Base-by-base conservation (phyloP, 1,140 invertebrate genomes). In the Saccostrea cuccullata region DNA sequence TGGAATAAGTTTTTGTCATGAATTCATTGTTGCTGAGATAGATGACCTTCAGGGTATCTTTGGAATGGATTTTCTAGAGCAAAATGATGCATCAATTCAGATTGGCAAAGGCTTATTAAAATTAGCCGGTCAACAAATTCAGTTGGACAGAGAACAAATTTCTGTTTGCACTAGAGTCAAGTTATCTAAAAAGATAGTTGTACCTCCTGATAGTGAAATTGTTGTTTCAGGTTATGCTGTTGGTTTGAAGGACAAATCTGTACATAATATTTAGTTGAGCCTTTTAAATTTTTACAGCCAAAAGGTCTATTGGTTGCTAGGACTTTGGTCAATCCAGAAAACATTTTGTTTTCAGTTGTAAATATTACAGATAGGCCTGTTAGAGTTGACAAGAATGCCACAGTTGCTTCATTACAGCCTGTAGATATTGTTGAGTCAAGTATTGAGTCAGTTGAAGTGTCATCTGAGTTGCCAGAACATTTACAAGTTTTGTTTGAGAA, bases 61-160 rank as follows among this genome's bases (percentile, higher is more conserved):
- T 17, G 55, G 86, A 60, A 87, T 87, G 73, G 73, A 82, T 87
- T 87, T 87, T 60, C 36, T 87, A 56, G 73, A 87, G 17, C n/a
- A 82, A 82, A 36, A 40, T 87, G 73, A 87, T 60, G 86, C 47
- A 56, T n/a, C 47, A 60, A 58, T 87, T 12, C 15, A 58, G 11
- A 30, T 87, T 87, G 36, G 73, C 13, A 12, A 67, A 67, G 64
- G 64, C 64, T 20, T 23, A 20, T 23, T 67, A 20, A 67, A 6
- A 20, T 67, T 67, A 17, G 64, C n/a, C 64, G 64, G n/a, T 67
- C 64, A n/a, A n/a, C n/a, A n/a, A n/a, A n/a, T n/a, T n/a, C n/a
- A n/a, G n/a, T n/a, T n/a, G n/a, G n/a, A n/a, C n/a, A n/a, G n/a
- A n/a, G n/a, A n/a, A n/a, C n/a, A n/a, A n/a, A n/a, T n/a, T n/a